Conservation (phyloP, 2,888 invertebrate species). For the Beris chalybata region DNA sequence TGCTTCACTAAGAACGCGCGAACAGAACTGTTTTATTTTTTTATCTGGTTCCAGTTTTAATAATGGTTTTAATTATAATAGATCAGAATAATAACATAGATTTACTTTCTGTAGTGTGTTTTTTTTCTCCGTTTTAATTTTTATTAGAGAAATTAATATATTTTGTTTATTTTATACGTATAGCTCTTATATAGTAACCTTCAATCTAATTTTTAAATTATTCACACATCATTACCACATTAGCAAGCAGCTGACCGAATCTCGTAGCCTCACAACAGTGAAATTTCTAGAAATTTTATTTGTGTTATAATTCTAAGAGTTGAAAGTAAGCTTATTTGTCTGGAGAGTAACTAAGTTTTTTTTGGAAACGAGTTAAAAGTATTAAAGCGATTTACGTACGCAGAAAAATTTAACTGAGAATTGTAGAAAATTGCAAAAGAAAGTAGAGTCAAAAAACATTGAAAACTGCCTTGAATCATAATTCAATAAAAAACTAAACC, state of each 20-base stretch:
- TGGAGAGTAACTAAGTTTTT: no score
- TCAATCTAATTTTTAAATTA: slow-evolving; percentile 43
- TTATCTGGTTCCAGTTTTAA: slow-evolving; percentile 4
- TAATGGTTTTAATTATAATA: slow-evolving; percentile 20
- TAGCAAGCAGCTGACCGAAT: slow-evolving; percentile 39
- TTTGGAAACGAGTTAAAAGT: no score
- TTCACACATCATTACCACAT: slow-evolving; percentile 47
- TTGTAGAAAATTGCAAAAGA: no score
- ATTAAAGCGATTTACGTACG: no score
- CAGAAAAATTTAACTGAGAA: no score
- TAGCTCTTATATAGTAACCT: slow-evolving; percentile 49
- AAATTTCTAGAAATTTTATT: slow-evolving; percentile 44
- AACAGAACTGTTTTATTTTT: not conserved
- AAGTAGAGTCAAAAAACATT: no score
- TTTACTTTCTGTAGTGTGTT: slow-evolving; percentile 7
- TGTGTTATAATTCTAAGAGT: no score
- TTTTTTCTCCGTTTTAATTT: slow-evolving; percentile 12
- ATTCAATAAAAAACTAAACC: no score
- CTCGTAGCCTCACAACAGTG: slow-evolving; percentile 54
- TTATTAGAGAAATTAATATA: slow-evolving; percentile 36
- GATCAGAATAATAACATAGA: not conserved
- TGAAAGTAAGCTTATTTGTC: no score
- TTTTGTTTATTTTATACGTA: slow-evolving; percentile 38
- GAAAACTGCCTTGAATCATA: no score
- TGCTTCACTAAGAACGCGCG: slow-evolving; percentile 11